phyloP scores from a whole-genome alignment of 2,797 vertebrate species.

The Stomatorhinus walkeri region DNA sequence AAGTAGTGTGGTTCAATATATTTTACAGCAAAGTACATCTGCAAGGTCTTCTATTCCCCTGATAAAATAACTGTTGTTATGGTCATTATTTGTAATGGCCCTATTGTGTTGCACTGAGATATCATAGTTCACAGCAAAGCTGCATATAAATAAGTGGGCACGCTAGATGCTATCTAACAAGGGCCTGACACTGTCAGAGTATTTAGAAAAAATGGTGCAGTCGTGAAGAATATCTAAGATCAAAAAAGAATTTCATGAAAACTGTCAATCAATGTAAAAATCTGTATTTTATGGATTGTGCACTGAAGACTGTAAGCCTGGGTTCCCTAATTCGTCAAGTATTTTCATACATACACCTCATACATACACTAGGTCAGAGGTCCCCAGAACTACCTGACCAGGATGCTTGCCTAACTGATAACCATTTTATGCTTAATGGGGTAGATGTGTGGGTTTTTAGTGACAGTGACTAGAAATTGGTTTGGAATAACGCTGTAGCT shows the following conservation, averaged over 20 bases:
- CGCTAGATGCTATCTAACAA: not conserved
- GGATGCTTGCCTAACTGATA: too few species aligned
- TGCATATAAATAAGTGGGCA: not conserved
- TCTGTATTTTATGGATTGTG: too few species aligned
- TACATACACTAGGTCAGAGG: too few species aligned
- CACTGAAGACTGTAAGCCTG: too few species aligned
- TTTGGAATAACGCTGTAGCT: too few species aligned
- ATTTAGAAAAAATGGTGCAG: not conserved
- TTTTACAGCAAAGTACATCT: conserved; percentile 26
- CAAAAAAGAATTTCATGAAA: not conserved
- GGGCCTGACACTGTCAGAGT: not conserved
- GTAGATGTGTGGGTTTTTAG: too few species aligned
- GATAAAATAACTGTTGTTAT: conserved; percentile 9
- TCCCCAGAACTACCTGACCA: too few species aligned
- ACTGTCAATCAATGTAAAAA: too few species aligned
- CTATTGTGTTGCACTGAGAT: conserved; percentile 18
- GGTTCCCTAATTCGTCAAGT: too few species aligned
- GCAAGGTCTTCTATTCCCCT: conserved; percentile 21
- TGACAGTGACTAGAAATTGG: too few species aligned
- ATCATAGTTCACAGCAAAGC: not conserved
- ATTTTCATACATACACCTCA: too few species aligned
- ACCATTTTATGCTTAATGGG: too few species aligned
- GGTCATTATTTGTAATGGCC: conserved; percentile 20
- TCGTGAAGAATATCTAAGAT: not conserved
- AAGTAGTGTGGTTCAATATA: conserved; percentile 21